Base-by-base conservation (phyloP, 2,888 invertebrate genomes). In the Amaurobius ferox region DNA sequence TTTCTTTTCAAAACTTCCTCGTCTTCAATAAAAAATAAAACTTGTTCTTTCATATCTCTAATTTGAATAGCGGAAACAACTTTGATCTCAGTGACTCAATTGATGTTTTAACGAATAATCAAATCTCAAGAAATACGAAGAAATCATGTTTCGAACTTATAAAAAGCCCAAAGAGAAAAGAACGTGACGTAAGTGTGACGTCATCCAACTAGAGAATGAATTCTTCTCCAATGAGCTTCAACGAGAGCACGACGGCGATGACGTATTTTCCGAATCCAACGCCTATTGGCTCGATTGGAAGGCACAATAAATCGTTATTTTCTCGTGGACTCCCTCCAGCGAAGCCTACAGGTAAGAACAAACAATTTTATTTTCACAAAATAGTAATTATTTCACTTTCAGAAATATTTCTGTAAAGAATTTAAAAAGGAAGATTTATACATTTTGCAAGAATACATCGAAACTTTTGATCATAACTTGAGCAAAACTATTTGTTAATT, bases 111-210 rank as follows among this genome's bases (percentile, higher is more conserved):
- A n/a, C n/a, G n/a, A n/a, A n/a, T n/a, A n/a, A n/a, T n/a, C n/a
- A n/a, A n/a, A n/a, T n/a, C n/a, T n/a, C n/a, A n/a, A n/a, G n/a
- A n/a, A n/a, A 29, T 29, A 30, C 67, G 48, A 48, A 64, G 30
- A 30, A 64, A 72, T 32, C 29, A 85, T 85, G 83, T 85, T 72
- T 61, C 70, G 83, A 30, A 85, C 83, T 67, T 85, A 85, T 61
- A 85, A 85, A 35, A 85, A 72, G 67, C 72, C 83, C 9, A 85
- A 85, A 40, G 40, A 85, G 72, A 85, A 85, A 48, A 6, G 66
- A 32, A 55, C 35, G 35, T 67, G 66, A 48, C 76, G 71, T 32
- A 32, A 76, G 13, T 16, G 55, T 35, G n/a, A 13, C 61, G 23
- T 61, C 35, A 40, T 39, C 35, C 61, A 5, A 62, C 48, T 32